Conservation (phyloP, 2,113 vertebrate genomes). For the Silurus glanis region DNA sequence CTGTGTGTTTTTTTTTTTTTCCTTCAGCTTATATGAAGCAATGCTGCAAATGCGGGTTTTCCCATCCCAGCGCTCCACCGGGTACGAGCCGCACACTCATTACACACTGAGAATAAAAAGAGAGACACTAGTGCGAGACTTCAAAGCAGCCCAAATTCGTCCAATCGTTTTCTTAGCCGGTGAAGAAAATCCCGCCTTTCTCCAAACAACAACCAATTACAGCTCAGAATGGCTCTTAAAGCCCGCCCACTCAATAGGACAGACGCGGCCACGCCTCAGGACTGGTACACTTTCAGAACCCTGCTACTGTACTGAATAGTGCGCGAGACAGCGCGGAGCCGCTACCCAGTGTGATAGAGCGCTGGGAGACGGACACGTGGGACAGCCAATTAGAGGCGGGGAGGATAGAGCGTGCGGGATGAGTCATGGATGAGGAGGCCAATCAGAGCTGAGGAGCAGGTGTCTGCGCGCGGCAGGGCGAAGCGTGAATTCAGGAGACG, state of each 20-base stretch:
- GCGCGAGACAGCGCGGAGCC: not conserved
- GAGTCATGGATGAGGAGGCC: not conserved
- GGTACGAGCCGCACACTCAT: conserved; percentile 68
- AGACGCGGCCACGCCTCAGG: conserved; percentile 56
- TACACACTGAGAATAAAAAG: conserved; percentile 67
- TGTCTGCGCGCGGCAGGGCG: conserved; percentile 58
- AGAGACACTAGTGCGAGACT: conserved; percentile 59
- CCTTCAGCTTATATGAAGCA: conserved; percentile 54
- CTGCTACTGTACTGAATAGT: conserved; percentile 12
- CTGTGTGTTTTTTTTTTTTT: conserved; percentile 58
- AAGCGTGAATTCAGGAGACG: not conserved
- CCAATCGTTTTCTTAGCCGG: conserved; percentile 59
- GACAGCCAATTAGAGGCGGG: conserved; percentile 51
- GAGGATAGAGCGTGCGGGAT: conserved; percentile 14
- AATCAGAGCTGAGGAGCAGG: conserved; percentile 65
- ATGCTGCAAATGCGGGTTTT: conserved; percentile 78
- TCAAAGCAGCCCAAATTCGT: conserved; percentile 44
- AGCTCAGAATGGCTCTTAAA: conserved; percentile 27
- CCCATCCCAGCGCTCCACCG: conserved; percentile 69
- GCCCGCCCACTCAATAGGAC: conserved; percentile 64
- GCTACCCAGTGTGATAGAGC: conserved; percentile 55
- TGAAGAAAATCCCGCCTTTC: conserved; percentile 26
- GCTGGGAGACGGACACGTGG: not conserved
- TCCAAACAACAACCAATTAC: conserved; percentile 56
- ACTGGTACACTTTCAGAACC: conserved; percentile 49